phyloP scores from a whole-genome alignment of 1,140 invertebrate genomes.

The Pemphigus obesinymphae region DNA sequence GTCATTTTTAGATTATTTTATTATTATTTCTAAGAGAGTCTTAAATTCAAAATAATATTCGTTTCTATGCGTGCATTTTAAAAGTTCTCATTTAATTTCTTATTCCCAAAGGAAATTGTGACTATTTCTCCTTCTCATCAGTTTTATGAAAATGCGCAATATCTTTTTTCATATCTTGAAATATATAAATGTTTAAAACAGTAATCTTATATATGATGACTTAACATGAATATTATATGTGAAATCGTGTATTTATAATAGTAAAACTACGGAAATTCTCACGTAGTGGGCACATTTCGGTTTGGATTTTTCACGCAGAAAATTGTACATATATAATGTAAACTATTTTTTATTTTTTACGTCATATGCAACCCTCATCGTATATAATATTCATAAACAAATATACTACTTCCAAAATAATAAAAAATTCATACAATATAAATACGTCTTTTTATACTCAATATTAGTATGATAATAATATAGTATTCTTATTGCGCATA shows the following conservation, averaged over 20 bases:
- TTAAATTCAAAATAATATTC: not conserved
- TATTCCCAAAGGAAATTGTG: not conserved
- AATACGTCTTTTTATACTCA: no score
- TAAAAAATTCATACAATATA: no score
- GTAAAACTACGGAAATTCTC: not conserved
- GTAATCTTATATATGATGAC: slow-evolving; percentile 16
- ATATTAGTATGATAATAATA: no score
- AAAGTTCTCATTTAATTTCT: not conserved
- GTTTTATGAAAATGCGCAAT: not conserved
- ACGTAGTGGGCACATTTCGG: not conserved
- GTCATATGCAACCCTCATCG: no score
- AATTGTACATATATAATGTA: slow-evolving; percentile 3
- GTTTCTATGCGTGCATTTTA: not conserved
- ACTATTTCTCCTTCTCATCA: not conserved
- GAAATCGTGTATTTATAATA: not conserved
- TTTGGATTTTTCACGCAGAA: not conserved
- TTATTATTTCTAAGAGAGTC: not conserved
- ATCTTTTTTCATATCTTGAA: not conserved
- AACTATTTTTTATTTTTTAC: not conserved
- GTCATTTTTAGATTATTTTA: not conserved
- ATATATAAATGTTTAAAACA: slow-evolving; percentile 17
- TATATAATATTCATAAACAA: no score
- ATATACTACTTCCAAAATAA: no score
- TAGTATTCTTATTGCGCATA: no score
- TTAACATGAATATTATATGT: slow-evolving; percentile 14